Evolutionary conservation across 2,113 vertebrate species (phyloP), one percentile per base, ranked within the genome.

Genomic region (Caracal caracal): DNA sequence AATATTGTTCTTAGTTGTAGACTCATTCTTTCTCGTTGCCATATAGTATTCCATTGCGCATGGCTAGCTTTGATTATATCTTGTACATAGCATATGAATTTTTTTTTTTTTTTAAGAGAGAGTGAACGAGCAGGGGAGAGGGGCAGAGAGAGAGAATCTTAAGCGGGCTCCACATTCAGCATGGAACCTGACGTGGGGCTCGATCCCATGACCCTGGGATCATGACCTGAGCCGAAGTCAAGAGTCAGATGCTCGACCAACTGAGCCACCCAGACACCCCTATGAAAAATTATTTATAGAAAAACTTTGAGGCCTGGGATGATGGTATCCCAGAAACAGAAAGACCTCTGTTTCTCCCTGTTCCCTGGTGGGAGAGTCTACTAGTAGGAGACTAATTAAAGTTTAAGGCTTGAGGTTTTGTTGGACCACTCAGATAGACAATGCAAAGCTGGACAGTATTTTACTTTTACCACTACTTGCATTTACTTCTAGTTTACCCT

Each of bases 271-370:
- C 20, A 22, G 56, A 59, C 56, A 59, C 56, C 56, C 56, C 56
- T 91, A 88, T 73, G 68, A 90, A 73, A 96, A 94, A 66, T 35
- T 89, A 92, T 89, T 88, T 86, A 16, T n/a, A 37, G 59, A 70
- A 86, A 89, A 81, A 93, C 49, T 84, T 10, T 75, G 43, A 84
- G 87, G 26, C n/a, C 26, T 78, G 10, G 17, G 22, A 88, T 65
- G 28, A 85, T 90, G 56, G 70, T 93, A 84, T 88, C 65, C 65
- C 49, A 63, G 37, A 96, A 88, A 70, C 49, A 63, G 37, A 96
- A 88, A 70, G 6, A 26, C 53, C 26, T 90, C 88, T 59, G n/a
- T 71, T 94, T 94, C 47, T 73, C 83, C 35, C 35, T 82, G 56
- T n/a, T 79, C 70, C 33, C 28, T 80, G 37, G 56, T 22, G 15